Evolutionary conservation across 2,113 vertebrate genomes (phyloP).

Genomic region (Pseudopipra pipra): DNA sequence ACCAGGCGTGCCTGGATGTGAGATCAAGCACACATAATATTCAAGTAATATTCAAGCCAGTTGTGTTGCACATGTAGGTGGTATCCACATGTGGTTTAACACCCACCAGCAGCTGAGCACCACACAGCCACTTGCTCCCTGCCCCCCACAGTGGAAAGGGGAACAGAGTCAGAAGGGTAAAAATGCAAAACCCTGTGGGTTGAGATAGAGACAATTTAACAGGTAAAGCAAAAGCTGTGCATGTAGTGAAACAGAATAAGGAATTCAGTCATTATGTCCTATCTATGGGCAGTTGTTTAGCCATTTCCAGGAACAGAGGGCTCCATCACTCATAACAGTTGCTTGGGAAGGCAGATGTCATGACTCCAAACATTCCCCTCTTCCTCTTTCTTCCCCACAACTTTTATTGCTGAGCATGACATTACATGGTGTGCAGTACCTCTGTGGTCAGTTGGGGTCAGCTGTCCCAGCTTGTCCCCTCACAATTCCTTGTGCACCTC

Average conservation of each 20-base stretch:
- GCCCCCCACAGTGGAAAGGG: neutral
- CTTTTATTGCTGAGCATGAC: neutral
- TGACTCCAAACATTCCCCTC: neutral
- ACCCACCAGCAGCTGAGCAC: neutral
- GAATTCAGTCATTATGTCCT: neutral
- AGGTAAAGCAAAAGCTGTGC: neutral
- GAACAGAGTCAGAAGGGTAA: neutral
- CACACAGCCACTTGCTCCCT: neutral
- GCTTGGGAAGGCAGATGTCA: neutral
- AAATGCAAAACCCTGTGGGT: neutral
- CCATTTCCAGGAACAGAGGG: neutral
- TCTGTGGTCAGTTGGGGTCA: neutral
- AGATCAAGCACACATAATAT: neutral
- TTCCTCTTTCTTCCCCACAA: neutral
- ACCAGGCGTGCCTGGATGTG: neutral
- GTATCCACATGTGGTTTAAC: neutral
- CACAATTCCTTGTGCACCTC: neutral
- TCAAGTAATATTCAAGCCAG: neutral
- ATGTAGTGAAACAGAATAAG: neutral
- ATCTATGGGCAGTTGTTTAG: neutral
- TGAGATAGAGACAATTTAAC: neutral
- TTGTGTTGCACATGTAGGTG: neutral
- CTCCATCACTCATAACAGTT: accelerated
- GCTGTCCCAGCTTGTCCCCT: neutral
- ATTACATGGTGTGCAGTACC: neutral